Conservation (phyloP, 2,888 invertebrate genomes). For the Drosophila subsilvestris region DNA sequence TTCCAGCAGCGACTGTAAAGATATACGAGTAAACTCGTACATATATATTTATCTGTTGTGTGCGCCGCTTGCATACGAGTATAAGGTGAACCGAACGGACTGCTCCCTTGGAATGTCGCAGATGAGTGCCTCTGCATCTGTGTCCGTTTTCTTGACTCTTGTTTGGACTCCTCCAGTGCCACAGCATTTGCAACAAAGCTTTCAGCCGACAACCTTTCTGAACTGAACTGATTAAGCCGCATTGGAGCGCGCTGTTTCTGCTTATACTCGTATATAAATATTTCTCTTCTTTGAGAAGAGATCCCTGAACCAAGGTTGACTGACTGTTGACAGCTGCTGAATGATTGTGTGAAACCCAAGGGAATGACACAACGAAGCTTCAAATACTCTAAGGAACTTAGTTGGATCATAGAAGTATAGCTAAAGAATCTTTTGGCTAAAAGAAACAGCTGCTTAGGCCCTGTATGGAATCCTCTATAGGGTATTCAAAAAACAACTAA, state of each 20-base stretch:
- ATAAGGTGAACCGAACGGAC: constrained; percentile 20
- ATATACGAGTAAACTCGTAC: not conserved
- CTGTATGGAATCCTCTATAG: not conserved
- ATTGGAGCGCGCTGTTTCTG: constrained; percentile 52
- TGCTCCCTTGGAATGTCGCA: constrained; percentile 60
- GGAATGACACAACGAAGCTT: constrained; percentile 44
- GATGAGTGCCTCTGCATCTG: constrained; percentile 49
- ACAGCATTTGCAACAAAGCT: constrained; percentile 40
- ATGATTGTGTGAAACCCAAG: constrained; percentile 41
- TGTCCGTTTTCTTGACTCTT: not conserved
- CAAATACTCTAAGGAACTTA: constrained; percentile 27
- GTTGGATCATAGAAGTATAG: too few relatives aligned
- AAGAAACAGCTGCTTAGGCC: too few relatives aligned
- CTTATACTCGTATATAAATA: constrained; percentile 35
- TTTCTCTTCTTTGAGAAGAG: constrained; percentile 9
- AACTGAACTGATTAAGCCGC: constrained; percentile 73
- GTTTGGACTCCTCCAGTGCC: not conserved
- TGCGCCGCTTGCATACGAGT: not conserved
- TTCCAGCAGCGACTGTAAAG: constrained; percentile 39
- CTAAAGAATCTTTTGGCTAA: too few relatives aligned
- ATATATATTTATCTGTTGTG: constrained; percentile 2
- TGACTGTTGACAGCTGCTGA: constrained; percentile 64
- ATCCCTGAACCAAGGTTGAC: constrained; percentile 51
- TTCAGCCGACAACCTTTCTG: constrained; percentile 60
- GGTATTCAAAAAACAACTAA: not conserved